phyloP scores from a whole-genome alignment of 2,797 vertebrate genomes.

The Scarus forsteni region DNA sequence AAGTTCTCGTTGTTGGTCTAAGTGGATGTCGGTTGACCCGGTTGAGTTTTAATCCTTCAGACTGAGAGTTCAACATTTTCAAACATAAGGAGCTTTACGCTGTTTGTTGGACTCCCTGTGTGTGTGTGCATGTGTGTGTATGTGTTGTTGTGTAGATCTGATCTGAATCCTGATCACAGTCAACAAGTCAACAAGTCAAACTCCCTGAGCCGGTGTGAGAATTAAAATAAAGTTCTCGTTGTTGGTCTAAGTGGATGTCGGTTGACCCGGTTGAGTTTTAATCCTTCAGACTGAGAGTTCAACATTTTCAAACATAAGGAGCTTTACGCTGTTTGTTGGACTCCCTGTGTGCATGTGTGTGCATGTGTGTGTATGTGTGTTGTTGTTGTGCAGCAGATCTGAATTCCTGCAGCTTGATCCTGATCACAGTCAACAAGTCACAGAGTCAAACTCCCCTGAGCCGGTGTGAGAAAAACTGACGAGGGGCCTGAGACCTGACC shows the following conservation, averaged over 20 bases:
- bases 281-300: background rate
- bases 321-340: background rate
- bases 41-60: background rate
- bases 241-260: background rate
- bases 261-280: background rate
- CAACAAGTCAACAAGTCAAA: too few relatives aligned
- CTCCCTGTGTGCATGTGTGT: background rate
- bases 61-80: conserved; percentile 3
- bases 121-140: background rate
- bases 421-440: conserved; percentile 4
- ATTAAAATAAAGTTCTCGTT: too few relatives aligned
- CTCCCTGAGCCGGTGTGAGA: too few relatives aligned
- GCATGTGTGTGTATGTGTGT: background rate
- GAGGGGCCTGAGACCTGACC: too few relatives aligned
- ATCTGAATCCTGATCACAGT: too few relatives aligned
- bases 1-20: background rate
- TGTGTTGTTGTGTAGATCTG: too few relatives aligned
- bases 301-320: conserved; percentile 9
- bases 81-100: conserved; percentile 5
- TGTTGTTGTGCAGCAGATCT: conserved; percentile 9
- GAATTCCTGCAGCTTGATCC: conserved; percentile 45
- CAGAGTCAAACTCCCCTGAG: too few relatives aligned
- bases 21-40: background rate
- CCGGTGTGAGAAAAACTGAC: too few relatives aligned
- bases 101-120: background rate